Evolutionary conservation across 2,797 vertebrate genomes (phyloP).

Genomic region (Gila robusta): DNA sequence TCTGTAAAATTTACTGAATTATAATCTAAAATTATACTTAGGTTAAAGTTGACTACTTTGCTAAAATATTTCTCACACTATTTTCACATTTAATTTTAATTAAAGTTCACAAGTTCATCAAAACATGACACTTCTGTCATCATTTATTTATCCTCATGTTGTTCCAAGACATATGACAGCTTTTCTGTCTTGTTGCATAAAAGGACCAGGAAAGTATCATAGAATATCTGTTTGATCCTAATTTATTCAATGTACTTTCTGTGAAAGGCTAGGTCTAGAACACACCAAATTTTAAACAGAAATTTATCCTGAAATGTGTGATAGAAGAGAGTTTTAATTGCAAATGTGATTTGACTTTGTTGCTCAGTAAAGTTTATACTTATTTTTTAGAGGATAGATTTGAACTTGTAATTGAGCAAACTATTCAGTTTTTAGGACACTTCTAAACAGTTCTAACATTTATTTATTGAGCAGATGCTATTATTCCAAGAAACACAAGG

Average conservation of each 20-base stretch:
- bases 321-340: neutral
- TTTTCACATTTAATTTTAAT: conserved; percentile 2
- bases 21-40: neutral
- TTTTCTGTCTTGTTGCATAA: neutral
- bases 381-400: neutral
- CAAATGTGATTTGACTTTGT: no score
- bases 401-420: neutral
- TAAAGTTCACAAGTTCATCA: neutral
- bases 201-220: neutral
- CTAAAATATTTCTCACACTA: neutral
- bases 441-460: no score
- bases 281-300: neutral
- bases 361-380: neutral
- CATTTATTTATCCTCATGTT: neutral
- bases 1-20: neutral
- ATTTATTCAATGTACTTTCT: neutral
- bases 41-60: neutral
- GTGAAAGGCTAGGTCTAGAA: neutral
- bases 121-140: neutral
- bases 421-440: neutral
- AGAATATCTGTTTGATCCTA: neutral
- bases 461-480: neutral
- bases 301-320: neutral
- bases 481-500: neutral
- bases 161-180: conserved; percentile 1